These are phyloP conservation scores for Scylla paramamosain DNA, from an alignment of 1,140 invertebrate species.

Conservation along the genomic window DNA sequence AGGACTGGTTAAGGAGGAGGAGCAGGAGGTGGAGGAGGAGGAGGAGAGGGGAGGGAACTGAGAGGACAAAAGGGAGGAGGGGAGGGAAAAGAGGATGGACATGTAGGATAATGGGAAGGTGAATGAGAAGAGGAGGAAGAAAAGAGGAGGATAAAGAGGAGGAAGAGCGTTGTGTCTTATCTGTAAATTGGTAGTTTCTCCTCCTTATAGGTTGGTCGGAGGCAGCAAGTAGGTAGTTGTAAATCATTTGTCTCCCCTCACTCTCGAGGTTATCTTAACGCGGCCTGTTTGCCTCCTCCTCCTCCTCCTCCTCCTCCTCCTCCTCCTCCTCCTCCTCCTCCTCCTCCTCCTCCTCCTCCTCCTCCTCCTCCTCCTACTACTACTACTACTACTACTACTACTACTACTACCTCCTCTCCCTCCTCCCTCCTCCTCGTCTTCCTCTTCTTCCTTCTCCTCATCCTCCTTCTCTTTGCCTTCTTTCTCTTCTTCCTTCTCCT, in stretches of 20 bases:
- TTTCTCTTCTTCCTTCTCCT: not conserved
- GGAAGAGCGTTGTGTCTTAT: not conserved
- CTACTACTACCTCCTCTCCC: not conserved
- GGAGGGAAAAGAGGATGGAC: not conserved
- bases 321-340: not conserved
- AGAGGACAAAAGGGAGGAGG: not conserved
- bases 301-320: not conserved
- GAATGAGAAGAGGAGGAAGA: not conserved
- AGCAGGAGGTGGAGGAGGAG: not conserved
- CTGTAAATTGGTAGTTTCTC: slow-evolving; percentile 1
- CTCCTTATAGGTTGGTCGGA: not conserved
- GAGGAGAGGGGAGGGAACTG: not conserved
- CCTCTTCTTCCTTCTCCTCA: no score
- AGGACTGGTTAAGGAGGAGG: not conserved
- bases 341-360: slow-evolving; percentile 9
- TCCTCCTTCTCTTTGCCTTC: no score
- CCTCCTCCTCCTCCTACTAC: not conserved
- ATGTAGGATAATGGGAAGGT: not conserved
- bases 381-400: not conserved
- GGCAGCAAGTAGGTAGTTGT: slow-evolving; percentile 6
- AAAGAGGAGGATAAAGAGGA: not conserved
- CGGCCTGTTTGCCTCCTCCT: not conserved
- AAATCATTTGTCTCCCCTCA: slow-evolving; percentile 12
- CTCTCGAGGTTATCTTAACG: not conserved
- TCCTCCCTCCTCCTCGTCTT: no score